phyloP scores from a whole-genome alignment of 1,140 invertebrate species.

The Pachyrhynchus sulphureomaculatus region DNA sequence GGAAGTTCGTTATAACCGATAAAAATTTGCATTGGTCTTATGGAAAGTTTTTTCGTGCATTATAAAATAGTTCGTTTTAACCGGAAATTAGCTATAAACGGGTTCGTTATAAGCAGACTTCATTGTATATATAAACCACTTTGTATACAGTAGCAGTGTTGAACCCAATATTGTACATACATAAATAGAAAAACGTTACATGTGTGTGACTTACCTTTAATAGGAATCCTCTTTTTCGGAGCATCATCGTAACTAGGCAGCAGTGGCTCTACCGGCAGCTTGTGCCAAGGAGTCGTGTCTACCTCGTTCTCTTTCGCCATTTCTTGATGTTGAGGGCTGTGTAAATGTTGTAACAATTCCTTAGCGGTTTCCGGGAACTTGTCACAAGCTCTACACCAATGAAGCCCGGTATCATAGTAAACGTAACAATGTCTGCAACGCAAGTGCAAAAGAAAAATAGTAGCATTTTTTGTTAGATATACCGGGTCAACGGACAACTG shows the following conservation, averaged over 20 bases:
- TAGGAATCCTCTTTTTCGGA: conserved; percentile 73
- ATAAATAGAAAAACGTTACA: not conserved
- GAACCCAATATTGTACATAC: not conserved
- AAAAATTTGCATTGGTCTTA: no score
- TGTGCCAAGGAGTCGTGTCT: conserved; percentile 76
- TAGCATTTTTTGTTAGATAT: no score
- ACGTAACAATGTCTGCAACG: conserved; percentile 56
- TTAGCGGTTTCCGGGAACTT: conserved; percentile 83
- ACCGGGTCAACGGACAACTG: no score
- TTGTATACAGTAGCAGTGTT: no score
- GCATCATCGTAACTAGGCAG: conserved; percentile 67
- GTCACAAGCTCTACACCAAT: conserved; percentile 84
- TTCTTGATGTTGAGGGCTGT: conserved; percentile 73
- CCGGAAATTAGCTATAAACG: no score
- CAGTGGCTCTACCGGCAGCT: conserved; percentile 59
- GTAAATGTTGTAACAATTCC: conserved; percentile 81
- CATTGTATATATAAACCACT: no score
- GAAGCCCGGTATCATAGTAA: conserved; percentile 84
- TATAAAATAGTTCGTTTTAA: no score
- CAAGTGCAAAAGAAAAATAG: not conserved
- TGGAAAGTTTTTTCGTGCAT: no score
- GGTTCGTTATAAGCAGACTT: no score
- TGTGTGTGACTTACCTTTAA: conserved; percentile 63
- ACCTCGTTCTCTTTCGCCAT: conserved; percentile 61
- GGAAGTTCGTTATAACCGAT: no score